Base-by-base conservation (phyloP, 2,888 invertebrate species). In the Meteorus cinctellus region DNA sequence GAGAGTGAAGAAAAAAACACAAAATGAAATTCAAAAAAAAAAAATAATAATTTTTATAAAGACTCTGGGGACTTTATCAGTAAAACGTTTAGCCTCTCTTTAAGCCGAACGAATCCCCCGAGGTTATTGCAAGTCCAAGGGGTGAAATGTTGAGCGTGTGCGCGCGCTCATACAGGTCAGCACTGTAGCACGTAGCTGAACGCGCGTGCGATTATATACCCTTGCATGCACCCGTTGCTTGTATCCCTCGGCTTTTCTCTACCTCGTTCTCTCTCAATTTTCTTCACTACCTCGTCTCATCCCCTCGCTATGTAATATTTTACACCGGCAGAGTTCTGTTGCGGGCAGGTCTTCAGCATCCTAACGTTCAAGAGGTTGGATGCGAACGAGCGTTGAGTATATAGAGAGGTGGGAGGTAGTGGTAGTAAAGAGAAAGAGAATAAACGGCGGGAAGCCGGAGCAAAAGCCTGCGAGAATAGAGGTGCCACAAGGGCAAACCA, bases 281-380 rank as follows among this genome's bases (percentile, higher is more conserved):
- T 55, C 19, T 55, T 55, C 55, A 19, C 6, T 55, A 8, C 55
- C 63, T 4, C 16, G 36, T 5, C 36, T 34, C 63, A n/a, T 31
- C 16, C 65, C 36, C 65, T 65, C n/a, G 65, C 63, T 27, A 48
- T 77, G 81, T 81, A 82, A 83, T 83, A 83, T 82, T 83, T 82
- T 81, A 82, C 80, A 81, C 77, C 76, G 74, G 78, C 75, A 79
- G 76, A 79, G 78, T 36, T 79, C 80, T 79, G 82, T 80, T 81
- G 79, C 78, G 77, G 80, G 80, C 80, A 80, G 78, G 80, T 79
- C 69, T 69, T 69, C 51, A 69, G 31, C 69, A 55, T 48, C 24
- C 69, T 69, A 29, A 51, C 55, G 16, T 55, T 34, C 51, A 69
- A 55, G 69, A 31, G 48, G 69, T 3, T 60, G 70, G 70, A 70